A percentile compares a stretch with the other conserved stretches of the same genome.
These are phyloP conservation scores for Coryphaenoides rupestris DNA, from an alignment of 2,113 vertebrate genomes.

Conservation along the genomic window DNA sequence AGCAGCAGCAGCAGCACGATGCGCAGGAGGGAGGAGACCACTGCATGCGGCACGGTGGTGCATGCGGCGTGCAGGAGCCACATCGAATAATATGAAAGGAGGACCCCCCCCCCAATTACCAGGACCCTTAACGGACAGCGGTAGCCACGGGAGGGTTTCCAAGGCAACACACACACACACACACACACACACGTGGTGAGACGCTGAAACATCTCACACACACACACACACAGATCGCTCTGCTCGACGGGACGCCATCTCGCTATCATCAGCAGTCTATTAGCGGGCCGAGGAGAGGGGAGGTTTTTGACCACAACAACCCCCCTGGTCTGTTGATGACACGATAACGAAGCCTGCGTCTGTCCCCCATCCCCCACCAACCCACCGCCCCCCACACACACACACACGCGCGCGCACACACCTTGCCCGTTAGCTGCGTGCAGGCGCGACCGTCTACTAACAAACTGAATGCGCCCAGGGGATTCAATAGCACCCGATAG, in stretches of 20 bases:
- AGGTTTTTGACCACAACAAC: slow-evolving; percentile 31
- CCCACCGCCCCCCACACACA: no score
- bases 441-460: no score
- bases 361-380: no score
- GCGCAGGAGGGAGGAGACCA: slow-evolving; percentile 34
- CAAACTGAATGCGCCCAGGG: no score
- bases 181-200: neutral
- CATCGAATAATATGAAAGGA: slow-evolving; percentile 66
- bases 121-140: slow-evolving; percentile 62
- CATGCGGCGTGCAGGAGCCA: slow-evolving; percentile 38
- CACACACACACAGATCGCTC: slow-evolving; percentile 24
- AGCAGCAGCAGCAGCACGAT: neutral
- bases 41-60: slow-evolving; percentile 51
- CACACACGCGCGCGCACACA: slow-evolving; percentile 30
- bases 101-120: slow-evolving; percentile 67
- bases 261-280: slow-evolving; percentile 66
- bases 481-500: no score
- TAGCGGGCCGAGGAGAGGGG: slow-evolving; percentile 55
- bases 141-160: slow-evolving; percentile 63
- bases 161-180: slow-evolving; percentile 56
- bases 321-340: slow-evolving; percentile 45
- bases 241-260: slow-evolving; percentile 55
- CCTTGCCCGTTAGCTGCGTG: no score
- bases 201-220: slow-evolving; percentile 5
- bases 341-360: slow-evolving; percentile 41